Evolutionary conservation across 2,797 vertebrate species (phyloP), one percentile per base, ranked within the genome.

Genomic region (Enteromius afrohamiltoni): DNA sequence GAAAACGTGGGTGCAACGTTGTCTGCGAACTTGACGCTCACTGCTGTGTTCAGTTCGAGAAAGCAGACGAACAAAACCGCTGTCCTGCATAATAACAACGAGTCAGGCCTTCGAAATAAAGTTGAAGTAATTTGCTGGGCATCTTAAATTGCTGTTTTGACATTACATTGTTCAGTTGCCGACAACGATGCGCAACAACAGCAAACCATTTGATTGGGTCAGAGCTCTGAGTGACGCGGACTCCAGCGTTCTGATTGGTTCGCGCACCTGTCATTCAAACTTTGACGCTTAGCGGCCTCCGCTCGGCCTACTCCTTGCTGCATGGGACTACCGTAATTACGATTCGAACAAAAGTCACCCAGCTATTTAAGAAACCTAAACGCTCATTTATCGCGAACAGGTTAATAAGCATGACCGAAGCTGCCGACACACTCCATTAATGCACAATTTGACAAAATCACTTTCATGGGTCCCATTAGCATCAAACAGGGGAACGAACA

Each of bases 1-100:
- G 76, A 82, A 76, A 91, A 88, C 90, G 90, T 90, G 90, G 84
- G 68, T 64, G 85, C 73, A 85, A 79, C 88, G 84, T 88, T 83
- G 80, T 74, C 37, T 11, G 82, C 53, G 42, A 79, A 68, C 81
- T 26, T 69, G 82, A 77, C 51, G 58, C 53, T 68, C 6, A 16
- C 6, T 7, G 47, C n/a, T 17, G 51, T 37, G 40, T 49, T 6
- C 6, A 16, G 49, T 65, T 10, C 13, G 23, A 31, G n/a, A 13
- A 17, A 5, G 11, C 29, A 55, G 13, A 19, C 19, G 40, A 7
- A 31, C 14, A 19, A 60, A 62, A 7, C 29, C 19, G 42, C 23
- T 40, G 19, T 19, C 1, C 2, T 29, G 3, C 3, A 4, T 14
- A 6, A 51, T 4, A 49, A 62, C 51, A 31, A 42, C 2, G 8